These are phyloP conservation scores for Lissocephala sabroskyi DNA, from an alignment of 2,888 invertebrate species.

Conservation along the genomic window DNA sequence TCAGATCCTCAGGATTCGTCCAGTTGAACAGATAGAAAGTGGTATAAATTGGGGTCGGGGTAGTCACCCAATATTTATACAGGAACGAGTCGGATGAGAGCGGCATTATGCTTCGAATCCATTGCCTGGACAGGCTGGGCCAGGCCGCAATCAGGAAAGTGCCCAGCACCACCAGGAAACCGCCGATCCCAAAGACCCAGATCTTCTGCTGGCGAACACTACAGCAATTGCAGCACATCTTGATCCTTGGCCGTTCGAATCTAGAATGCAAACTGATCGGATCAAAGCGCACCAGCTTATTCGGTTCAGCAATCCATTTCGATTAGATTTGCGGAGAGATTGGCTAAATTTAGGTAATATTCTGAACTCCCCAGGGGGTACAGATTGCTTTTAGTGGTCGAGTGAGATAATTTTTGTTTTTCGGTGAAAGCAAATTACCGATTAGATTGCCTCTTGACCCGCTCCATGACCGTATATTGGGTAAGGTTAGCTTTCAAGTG, in stretches of 20 bases:
- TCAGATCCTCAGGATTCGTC: constrained; percentile 79
- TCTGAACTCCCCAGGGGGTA: too few species aligned
- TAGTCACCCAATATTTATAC: constrained; percentile 83
- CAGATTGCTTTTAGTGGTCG: too few species aligned
- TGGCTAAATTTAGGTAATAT: too few species aligned
- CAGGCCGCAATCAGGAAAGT: constrained; percentile 51
- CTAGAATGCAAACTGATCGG: constrained; percentile 18
- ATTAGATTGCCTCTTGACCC: too few species aligned
- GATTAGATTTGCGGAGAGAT: too few species aligned
- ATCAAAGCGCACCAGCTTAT: too few species aligned
- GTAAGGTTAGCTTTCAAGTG: too few species aligned
- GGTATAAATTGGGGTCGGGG: constrained; percentile 85
- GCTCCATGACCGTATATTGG: too few species aligned
- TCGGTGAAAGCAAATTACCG: too few species aligned
- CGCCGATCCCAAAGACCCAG: constrained; percentile 58
- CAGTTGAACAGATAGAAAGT: constrained; percentile 84
- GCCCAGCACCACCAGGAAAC: constrained; percentile 43
- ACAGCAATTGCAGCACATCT: constrained; percentile 67
- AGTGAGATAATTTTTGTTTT: too few species aligned
- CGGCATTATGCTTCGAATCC: constrained; percentile 70
- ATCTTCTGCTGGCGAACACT: constrained; percentile 60
- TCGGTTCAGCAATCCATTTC: too few species aligned
- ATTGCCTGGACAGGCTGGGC: constrained; percentile 48
- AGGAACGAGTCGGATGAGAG: constrained; percentile 77
- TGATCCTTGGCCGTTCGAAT: neutral